Percentiles rank a stretch among this genome's conserved stretches.
These are phyloP conservation scores for Calephelis perditalis DNA, from an alignment of 2,888 invertebrate species.

Conservation along the genomic window DNA sequence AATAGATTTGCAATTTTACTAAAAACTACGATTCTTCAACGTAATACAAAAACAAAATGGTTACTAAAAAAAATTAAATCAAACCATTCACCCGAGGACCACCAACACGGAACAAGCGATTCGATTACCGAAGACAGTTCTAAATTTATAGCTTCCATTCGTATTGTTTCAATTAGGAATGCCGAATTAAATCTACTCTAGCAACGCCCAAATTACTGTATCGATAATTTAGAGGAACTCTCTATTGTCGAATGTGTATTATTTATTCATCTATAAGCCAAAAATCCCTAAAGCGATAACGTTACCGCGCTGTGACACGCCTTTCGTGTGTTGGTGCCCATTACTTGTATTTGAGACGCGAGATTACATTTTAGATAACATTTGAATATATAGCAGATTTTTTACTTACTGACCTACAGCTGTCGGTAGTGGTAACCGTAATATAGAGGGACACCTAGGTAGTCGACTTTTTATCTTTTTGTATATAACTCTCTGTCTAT, in stretches of 20 bases:
- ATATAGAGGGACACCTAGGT: no score
- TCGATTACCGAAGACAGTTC: slow-evolving; percentile 55
- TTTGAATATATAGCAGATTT: slow-evolving; percentile 15
- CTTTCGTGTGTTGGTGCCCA: slow-evolving; percentile 55
- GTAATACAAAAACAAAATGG: no score
- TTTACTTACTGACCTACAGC: slow-evolving; percentile 17
- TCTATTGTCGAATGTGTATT: slow-evolving; percentile 63
- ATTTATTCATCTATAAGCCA: slow-evolving; percentile 34
- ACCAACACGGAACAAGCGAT: slow-evolving; percentile 52
- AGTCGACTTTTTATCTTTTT: background rate
- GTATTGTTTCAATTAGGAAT: slow-evolving; percentile 74
- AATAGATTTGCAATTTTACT: no score
- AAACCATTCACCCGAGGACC: slow-evolving; percentile 53
- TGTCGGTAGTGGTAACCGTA: background rate
- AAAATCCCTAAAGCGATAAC: slow-evolving; percentile 49
- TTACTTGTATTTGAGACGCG: slow-evolving; percentile 52
- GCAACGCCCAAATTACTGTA: slow-evolving; percentile 71
- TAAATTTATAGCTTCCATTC: slow-evolving; percentile 58
- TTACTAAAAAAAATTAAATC: background rate
- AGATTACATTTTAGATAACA: slow-evolving; percentile 43
- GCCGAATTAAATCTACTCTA: slow-evolving; percentile 58
- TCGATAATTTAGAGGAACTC: slow-evolving; percentile 52
- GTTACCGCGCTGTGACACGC: slow-evolving; percentile 45
- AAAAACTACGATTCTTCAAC: no score
- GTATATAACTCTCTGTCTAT: no score